Percentiles rank a stretch among this genome's conserved stretches.
phyloP scores from a whole-genome alignment of 2,797 vertebrate genomes.

The Fundulus diaphanus region DNA sequence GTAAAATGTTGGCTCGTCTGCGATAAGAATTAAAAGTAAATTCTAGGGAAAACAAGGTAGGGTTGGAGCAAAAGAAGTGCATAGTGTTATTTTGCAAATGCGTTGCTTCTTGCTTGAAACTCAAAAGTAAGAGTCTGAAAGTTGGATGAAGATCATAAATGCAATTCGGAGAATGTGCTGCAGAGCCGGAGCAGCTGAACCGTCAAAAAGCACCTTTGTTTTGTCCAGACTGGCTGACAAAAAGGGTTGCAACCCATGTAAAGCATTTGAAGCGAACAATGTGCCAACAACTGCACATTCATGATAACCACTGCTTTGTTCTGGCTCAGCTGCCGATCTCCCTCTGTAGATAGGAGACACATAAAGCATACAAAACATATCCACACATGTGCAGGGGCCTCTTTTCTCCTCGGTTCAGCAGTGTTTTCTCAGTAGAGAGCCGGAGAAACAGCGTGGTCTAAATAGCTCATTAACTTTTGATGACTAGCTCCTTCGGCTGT shows the following conservation, averaged over 20 bases:
- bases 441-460: conserved; percentile 76
- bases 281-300: conserved; percentile 53
- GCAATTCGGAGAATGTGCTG: conserved; percentile 4
- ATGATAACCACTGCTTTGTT: conserved; percentile 65
- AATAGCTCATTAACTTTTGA: conserved; percentile 84
- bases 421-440: conserved; percentile 66
- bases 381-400: conserved; percentile 18
- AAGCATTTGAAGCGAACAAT: conserved; percentile 40
- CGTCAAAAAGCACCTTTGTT: conserved; percentile 45
- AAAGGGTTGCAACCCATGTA: conserved; percentile 54
- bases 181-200: conserved; percentile 3
- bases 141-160: neutral
- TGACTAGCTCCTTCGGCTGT: conserved; percentile 78
- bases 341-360: conserved; percentile 48
- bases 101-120: neutral
- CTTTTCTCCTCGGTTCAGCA: conserved; percentile 45
- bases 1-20: conserved; percentile 33
- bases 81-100: neutral
- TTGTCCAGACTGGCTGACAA: conserved; percentile 30
- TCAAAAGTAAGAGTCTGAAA: neutral
- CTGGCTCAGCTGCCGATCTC: conserved; percentile 54
- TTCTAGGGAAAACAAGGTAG: neutral
- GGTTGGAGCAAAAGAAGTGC: conserved; percentile 1
- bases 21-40: conserved; percentile 44
- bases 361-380: conserved; percentile 42